These are phyloP conservation scores for Xenopus petersii DNA, from an alignment of 2,797 vertebrate genomes.

Conservation along the genomic window DNA sequence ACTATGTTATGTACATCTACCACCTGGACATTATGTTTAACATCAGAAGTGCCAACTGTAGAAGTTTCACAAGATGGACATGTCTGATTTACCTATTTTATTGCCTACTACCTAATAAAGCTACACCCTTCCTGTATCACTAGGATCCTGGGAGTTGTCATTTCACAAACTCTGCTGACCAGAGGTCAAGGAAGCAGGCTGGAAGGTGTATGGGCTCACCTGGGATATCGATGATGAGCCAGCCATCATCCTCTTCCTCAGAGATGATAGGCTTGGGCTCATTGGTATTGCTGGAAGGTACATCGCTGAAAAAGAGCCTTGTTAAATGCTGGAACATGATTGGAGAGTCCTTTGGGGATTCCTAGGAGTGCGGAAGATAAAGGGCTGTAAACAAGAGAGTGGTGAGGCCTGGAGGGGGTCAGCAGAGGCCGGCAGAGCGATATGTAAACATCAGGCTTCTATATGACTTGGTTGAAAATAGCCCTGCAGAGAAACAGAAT, in stretches of 20 bases:
- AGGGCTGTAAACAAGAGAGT: constrained; percentile 16
- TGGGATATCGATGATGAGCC: constrained; percentile 92
- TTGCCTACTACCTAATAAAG: too few relatives aligned
- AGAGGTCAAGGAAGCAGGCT: too few relatives aligned
- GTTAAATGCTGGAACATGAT: constrained; percentile 93
- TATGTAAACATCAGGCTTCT: constrained; percentile 53
- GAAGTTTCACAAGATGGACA: too few relatives aligned
- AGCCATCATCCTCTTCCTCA: constrained; percentile 92
- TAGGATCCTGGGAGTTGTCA: too few relatives aligned
- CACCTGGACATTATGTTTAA: too few relatives aligned
- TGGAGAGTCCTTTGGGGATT: constrained; percentile 61
- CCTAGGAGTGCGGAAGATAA: constrained; percentile 29
- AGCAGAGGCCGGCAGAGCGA: constrained; percentile 44
- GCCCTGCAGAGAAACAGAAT: neutral
- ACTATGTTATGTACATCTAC: too few relatives aligned
- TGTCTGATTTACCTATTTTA: too few relatives aligned
- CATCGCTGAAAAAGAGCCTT: constrained; percentile 89
- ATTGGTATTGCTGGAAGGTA: constrained; percentile 72
- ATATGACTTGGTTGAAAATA: constrained; percentile 7
- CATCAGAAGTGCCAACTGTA: too few relatives aligned
- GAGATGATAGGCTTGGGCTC: constrained; percentile 84
- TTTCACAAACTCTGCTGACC: too few relatives aligned
- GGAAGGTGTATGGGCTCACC: constrained; percentile 67
- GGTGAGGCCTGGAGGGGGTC: constrained; percentile 41
- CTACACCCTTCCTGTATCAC: too few relatives aligned